Evolutionary conservation across 2,113 vertebrate genomes (phyloP).

Genomic region (Peromyscus maniculatus): DNA sequence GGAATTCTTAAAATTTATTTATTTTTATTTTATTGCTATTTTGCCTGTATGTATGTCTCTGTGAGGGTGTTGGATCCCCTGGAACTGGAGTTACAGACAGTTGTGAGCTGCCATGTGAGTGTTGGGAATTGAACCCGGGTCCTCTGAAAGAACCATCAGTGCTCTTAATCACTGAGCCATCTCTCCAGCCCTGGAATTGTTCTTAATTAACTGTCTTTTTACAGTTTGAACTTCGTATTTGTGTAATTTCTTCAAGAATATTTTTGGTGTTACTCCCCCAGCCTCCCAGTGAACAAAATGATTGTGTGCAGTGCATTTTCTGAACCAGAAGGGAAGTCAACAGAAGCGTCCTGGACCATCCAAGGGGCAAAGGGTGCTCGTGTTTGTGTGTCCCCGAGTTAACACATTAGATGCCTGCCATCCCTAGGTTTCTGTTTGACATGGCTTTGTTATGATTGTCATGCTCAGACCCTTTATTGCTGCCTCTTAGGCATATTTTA

Average conservation of each 20-base stretch:
- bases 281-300: background rate
- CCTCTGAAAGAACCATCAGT: background rate
- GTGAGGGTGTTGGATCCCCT: background rate
- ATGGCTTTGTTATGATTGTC: background rate
- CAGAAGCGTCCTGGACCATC: background rate
- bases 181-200: background rate
- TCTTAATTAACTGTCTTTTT: background rate
- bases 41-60: background rate
- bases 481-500: slow-evolving; percentile 60
- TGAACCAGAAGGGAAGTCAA: background rate
- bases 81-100: background rate
- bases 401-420: background rate
- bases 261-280: background rate
- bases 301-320: background rate
- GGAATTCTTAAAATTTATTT: background rate
- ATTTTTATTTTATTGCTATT: background rate
- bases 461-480: background rate
- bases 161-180: background rate
- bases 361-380: background rate
- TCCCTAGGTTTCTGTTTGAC: background rate
- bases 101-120: background rate
- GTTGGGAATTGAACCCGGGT: background rate
- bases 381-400: fast-evolving
- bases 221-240: background rate
- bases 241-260: slow-evolving; percentile 1